A percentile compares a stretch with the other conserved stretches of the same genome.
Evolutionary conservation across 2,113 vertebrate genomes (phyloP).

Genomic region (Scomber colias): DNA sequence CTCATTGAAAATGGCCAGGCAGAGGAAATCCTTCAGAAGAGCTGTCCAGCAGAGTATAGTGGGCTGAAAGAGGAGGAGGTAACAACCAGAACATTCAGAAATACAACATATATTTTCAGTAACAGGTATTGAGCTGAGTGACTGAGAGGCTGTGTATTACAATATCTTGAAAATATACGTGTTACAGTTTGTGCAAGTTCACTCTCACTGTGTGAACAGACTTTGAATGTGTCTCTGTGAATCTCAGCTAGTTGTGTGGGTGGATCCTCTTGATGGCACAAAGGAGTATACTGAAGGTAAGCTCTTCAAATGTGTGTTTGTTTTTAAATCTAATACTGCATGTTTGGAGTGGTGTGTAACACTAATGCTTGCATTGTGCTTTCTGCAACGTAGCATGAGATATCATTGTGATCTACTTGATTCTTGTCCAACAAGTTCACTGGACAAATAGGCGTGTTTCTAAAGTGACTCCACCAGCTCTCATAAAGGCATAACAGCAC

Average conservation of each 20-base stretch:
- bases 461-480: too few species aligned
- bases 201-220: background rate
- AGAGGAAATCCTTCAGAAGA: slow-evolving; percentile 91
- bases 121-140: background rate
- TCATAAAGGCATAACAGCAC: too few species aligned
- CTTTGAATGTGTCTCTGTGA: slow-evolving; percentile 47
- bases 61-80: slow-evolving; percentile 95
- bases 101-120: background rate
- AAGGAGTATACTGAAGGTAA: slow-evolving; percentile 99
- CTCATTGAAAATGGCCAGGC: slow-evolving; percentile 90
- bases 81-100: slow-evolving; percentile 25
- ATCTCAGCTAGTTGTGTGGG: slow-evolving; percentile 95
- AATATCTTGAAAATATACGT: background rate
- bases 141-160: background rate
- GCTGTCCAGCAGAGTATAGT: slow-evolving; percentile 90
- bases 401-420: background rate
- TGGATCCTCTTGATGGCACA: slow-evolving; percentile 97
- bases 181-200: background rate
- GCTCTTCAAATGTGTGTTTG: slow-evolving; percentile 6
- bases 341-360: background rate
- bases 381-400: background rate
- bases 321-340: background rate
- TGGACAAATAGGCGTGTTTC: too few species aligned
- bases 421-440: too few species aligned
- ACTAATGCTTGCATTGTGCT: background rate